Evolutionary conservation across 2,888 invertebrate genomes (phyloP).

Genomic region (Hydroisotoma schaefferi): DNA sequence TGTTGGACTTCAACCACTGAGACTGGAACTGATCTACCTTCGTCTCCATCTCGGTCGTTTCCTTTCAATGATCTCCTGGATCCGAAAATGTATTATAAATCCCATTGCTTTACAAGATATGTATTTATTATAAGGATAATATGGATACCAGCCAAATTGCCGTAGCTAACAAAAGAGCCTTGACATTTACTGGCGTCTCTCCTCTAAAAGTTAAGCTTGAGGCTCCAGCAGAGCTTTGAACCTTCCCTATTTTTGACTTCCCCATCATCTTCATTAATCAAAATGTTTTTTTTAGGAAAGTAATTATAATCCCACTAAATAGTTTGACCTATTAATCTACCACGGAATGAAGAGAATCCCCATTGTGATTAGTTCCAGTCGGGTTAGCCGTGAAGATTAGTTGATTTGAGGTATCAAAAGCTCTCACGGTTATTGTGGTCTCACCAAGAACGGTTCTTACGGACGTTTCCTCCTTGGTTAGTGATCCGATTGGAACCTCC

Average conservation of each 20-base stretch:
- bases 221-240: not conserved
- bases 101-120: not conserved
- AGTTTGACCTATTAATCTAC: slow-evolving; percentile 6
- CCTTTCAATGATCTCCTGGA: slow-evolving; percentile 36
- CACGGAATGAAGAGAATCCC: slow-evolving; percentile 33
- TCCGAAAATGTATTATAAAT: not conserved
- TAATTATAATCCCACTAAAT: not conserved
- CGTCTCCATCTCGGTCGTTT: slow-evolving; percentile 33
- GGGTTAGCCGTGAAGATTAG: slow-evolving; percentile 24
- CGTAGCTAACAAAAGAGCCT: slow-evolving; percentile 32
- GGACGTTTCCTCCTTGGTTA: slow-evolving; percentile 27
- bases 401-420: slow-evolving; percentile 28
- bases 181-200: slow-evolving; percentile 25
- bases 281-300: not conserved
- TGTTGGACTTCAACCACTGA: too few species aligned
- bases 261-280: not conserved
- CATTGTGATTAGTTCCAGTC: slow-evolving; percentile 25
- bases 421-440: slow-evolving; percentile 18
- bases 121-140: not conserved
- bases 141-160: slow-evolving; percentile 33
- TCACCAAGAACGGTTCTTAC: slow-evolving; percentile 25
- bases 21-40: too few species aligned
- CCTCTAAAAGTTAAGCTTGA: slow-evolving; percentile 22
- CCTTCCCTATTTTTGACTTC: not conserved
- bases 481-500: slow-evolving; percentile 32